Evolutionary conservation across 2,888 invertebrate genomes (phyloP).

Genomic region (Margaritifera margaritifera): DNA sequence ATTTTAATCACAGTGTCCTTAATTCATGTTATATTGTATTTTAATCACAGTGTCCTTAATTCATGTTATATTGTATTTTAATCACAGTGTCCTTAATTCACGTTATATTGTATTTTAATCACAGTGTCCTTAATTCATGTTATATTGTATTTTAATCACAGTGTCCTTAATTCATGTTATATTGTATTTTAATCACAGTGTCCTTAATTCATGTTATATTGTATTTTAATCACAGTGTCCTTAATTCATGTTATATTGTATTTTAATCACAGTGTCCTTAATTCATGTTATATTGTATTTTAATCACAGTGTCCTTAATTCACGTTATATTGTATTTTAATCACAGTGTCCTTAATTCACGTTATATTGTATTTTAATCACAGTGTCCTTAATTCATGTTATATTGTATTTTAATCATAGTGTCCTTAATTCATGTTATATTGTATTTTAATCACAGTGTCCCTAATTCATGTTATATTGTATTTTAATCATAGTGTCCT

Average conservation of each 20-base stretch:
- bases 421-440: neutral
- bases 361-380: constrained; percentile 12
- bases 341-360: too few relatives aligned
- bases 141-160: constrained; percentile 13
- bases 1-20: constrained; percentile 18
- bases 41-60: too few relatives aligned
- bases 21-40: too few relatives aligned
- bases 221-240: constrained; percentile 17
- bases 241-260: constrained; percentile 6
- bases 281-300: constrained; percentile 1
- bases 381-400: constrained; percentile 5
- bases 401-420: constrained; percentile 4
- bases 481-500: too few relatives aligned
- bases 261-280: too few relatives aligned
- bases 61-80: constrained; percentile 7
- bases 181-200: too few relatives aligned
- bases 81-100: constrained; percentile 15
- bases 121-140: too few relatives aligned
- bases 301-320: constrained; percentile 18
- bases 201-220: constrained; percentile 4
- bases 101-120: constrained; percentile 2
- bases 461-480: too few relatives aligned
- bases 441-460: constrained; percentile 13
- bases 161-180: constrained; percentile 9
- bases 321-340: constrained; percentile 9